Conservation (phyloP, 2,797 vertebrate genomes). For the Enteromius mattozi region DNA sequence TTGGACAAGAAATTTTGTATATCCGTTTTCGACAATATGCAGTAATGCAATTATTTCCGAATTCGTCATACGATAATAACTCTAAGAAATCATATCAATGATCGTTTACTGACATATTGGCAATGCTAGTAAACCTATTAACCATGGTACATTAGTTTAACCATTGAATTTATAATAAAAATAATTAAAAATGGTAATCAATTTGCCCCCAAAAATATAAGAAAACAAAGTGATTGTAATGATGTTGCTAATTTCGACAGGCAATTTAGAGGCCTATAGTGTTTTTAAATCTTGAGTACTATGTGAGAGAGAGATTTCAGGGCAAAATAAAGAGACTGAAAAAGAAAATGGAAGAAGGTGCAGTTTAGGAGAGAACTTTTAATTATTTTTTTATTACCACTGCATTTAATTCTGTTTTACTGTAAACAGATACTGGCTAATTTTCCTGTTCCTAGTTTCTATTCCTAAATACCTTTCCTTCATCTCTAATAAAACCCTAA, state of each 20-base stretch:
- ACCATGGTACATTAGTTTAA: too few relatives aligned
- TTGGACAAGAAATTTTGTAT: too few relatives aligned
- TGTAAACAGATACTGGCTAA: not conserved
- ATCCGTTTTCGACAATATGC: too few relatives aligned
- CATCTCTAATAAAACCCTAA: not conserved
- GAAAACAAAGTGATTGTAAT: too few relatives aligned
- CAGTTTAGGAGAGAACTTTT: not conserved
- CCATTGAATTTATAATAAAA: too few relatives aligned
- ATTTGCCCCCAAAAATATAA: too few relatives aligned
- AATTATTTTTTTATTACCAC: not conserved
- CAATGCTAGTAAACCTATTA: too few relatives aligned
- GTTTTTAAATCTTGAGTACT: not conserved
- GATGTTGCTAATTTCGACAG: not conserved
- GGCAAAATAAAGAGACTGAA: not conserved
- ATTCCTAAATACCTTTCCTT: not conserved
- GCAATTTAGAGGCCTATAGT: not conserved
- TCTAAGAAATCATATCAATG: too few relatives aligned
- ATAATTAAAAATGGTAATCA: too few relatives aligned
- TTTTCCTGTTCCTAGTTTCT: not conserved
- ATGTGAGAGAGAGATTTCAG: not conserved
- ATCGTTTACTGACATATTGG: too few relatives aligned
- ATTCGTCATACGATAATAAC: too few relatives aligned
- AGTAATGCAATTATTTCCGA: too few relatives aligned
- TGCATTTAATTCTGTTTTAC: not conserved
- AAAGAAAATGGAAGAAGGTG: not conserved